Evolutionary conservation across 2,797 vertebrate genomes (phyloP).

Genomic region (Melanotaenia trifasciata): DNA sequence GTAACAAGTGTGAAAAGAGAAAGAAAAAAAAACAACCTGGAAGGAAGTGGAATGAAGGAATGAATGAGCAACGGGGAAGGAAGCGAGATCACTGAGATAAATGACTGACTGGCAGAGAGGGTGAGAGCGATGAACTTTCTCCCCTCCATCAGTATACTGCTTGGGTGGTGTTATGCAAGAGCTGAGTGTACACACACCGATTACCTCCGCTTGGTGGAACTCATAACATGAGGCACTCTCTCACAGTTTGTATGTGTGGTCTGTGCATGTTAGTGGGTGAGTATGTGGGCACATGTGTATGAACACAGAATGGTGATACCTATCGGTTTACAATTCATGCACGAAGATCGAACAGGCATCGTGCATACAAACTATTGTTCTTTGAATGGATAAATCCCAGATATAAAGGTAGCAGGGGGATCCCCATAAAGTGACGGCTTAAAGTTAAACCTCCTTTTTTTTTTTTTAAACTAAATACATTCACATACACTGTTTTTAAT

Average conservation of each 20-base stretch:
- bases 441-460: constrained; percentile 48
- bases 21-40: not conserved
- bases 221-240: constrained; percentile 60
- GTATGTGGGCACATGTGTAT: constrained; percentile 19
- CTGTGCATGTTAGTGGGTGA: constrained; percentile 21
- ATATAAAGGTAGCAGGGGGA: constrained; percentile 56
- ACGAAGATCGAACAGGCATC: constrained; percentile 32
- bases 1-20: constrained; percentile 32
- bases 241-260: constrained; percentile 27
- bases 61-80: constrained; percentile 57
- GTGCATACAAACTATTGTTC: constrained; percentile 50
- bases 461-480: not conserved
- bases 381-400: constrained; percentile 13
- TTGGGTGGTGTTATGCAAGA: constrained; percentile 75
- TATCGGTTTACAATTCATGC: constrained; percentile 43
- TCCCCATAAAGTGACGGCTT: constrained; percentile 49
- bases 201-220: constrained; percentile 70
- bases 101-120: constrained; percentile 56
- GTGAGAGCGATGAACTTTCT: constrained; percentile 66
- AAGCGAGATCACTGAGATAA: constrained; percentile 66
- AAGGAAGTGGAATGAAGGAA: constrained; percentile 56
- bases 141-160: constrained; percentile 60
- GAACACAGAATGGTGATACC: constrained; percentile 42
- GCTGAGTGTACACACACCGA: constrained; percentile 67
- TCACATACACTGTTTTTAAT: not conserved